Conservation (phyloP, 1,140 invertebrate species). For the Drosophila repletoides region DNA sequence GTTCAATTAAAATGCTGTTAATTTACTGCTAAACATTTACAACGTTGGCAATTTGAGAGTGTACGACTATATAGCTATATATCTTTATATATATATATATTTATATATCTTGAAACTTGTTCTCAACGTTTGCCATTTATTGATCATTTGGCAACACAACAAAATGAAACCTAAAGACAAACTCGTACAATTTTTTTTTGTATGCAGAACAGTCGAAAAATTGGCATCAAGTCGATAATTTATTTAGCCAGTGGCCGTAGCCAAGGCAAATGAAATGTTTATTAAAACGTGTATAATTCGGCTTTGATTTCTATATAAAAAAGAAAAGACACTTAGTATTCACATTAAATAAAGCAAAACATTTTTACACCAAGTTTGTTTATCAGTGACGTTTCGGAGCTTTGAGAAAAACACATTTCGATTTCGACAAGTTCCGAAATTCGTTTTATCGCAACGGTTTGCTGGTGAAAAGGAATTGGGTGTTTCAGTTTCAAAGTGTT, state of each 20-base stretch:
- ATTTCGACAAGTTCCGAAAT: background rate
- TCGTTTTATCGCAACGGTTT: too few relatives aligned
- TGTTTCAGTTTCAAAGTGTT: conserved; percentile 5
- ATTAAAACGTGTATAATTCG: conserved; percentile 26
- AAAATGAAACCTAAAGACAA: conserved; percentile 22
- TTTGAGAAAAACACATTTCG: background rate
- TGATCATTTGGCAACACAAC: conserved; percentile 36
- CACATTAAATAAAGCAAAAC: background rate
- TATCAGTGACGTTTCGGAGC: conserved; percentile 1
- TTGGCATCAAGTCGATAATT: conserved; percentile 52
- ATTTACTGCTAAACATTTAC: conserved; percentile 75
- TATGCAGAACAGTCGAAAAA: conserved; percentile 33
- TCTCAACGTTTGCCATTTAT: conserved; percentile 53
- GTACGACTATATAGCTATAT: conserved; percentile 5
- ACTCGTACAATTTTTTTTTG: conserved; percentile 11
- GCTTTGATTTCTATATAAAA: conserved; percentile 10
- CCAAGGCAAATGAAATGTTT: conserved; percentile 18
- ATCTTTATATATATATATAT: too few relatives aligned
- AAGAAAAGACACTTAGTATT: background rate
- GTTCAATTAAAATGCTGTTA: conserved; percentile 72
- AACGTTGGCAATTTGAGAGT: conserved; percentile 45
- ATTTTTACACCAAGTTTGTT: background rate
- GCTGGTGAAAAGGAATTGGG: too few relatives aligned
- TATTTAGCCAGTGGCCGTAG: conserved; percentile 22
- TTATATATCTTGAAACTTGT: conserved; percentile 50